A percentile compares a stretch with the other conserved stretches of the same genome.
Conservation (phyloP, 2,797 vertebrate genomes). For the Salmo trutta region DNA sequence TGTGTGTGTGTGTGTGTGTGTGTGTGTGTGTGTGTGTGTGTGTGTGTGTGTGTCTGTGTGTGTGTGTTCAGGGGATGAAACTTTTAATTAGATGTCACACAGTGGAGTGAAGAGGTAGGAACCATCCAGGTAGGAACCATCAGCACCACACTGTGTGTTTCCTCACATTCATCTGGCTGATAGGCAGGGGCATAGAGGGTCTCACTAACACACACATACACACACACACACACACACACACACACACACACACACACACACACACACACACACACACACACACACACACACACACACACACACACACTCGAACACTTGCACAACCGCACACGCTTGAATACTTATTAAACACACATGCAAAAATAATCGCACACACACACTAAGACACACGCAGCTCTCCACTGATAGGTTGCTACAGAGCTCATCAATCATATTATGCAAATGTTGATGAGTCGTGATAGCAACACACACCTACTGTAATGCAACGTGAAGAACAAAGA, state of each 20-base stretch:
- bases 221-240: conserved; percentile 1
- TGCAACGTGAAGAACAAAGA: not conserved
- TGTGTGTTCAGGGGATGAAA: not conserved
- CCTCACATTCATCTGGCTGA: conserved; percentile 62
- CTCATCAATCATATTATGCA: not conserved
- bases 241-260: not conserved
- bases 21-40: conserved; percentile 87
- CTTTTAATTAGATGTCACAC: conserved; percentile 78
- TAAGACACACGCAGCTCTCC: not conserved
- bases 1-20: conserved; percentile 72
- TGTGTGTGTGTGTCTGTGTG: conserved; percentile 56
- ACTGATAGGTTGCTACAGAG: too few species aligned
- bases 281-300: too few species aligned
- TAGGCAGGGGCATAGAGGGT: conserved; percentile 20
- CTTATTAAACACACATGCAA: not conserved
- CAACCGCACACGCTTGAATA: too few species aligned
- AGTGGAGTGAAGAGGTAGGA: conserved; percentile 30
- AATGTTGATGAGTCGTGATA: not conserved
- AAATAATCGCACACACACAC: conserved; percentile 3
- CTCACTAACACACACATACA: conserved; percentile 28
- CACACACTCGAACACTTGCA: not conserved
- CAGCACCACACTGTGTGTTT: conserved; percentile 62
- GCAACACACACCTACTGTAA: not conserved
- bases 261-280: too few species aligned
- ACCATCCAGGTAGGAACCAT: conserved; percentile 53